A percentile compares a stretch with the other conserved stretches of the same genome.
phyloP scores from a whole-genome alignment of 2,797 vertebrate genomes.

The Danio tinwini region DNA sequence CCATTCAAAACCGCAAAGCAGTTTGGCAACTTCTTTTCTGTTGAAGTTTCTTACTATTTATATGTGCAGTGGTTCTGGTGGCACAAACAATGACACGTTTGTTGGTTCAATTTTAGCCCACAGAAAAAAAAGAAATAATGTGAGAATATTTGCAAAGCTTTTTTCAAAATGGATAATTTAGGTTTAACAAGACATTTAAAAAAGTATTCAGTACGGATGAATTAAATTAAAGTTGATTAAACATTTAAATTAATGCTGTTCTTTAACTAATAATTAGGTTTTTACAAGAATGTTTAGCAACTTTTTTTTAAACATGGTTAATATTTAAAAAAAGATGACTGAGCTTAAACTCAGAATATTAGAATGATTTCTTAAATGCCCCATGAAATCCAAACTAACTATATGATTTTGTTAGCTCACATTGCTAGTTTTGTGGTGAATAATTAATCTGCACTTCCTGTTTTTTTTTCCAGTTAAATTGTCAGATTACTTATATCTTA shows the following conservation, averaged over 20 bases:
- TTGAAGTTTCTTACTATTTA: background rate
- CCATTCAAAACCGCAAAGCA: background rate
- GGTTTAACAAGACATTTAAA: too few species aligned
- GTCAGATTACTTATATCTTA: too few species aligned
- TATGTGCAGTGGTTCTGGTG: background rate
- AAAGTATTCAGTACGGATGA: too few species aligned
- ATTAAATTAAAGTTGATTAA: too few species aligned
- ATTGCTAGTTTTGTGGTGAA: too few species aligned
- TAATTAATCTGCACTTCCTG: too few species aligned
- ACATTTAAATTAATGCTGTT: background rate
- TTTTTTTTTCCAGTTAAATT: too few species aligned
- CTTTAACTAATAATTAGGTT: background rate
- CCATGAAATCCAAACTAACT: too few species aligned
- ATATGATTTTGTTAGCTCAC: too few species aligned
- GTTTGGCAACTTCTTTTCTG: background rate
- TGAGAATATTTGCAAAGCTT: too few species aligned
- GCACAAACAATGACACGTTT: background rate
- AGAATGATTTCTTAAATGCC: too few species aligned
- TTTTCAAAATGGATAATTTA: too few species aligned
- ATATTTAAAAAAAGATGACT: background rate
- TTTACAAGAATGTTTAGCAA: background rate
- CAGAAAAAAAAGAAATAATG: background rate
- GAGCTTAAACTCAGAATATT: background rate
- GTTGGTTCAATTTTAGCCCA: background rate
- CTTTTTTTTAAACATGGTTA: background rate